Percentiles rank a stretch among this genome's conserved stretches.
Evolutionary conservation across 2,797 vertebrate genomes (phyloP).

Genomic region (Scolopax rusticola): DNA sequence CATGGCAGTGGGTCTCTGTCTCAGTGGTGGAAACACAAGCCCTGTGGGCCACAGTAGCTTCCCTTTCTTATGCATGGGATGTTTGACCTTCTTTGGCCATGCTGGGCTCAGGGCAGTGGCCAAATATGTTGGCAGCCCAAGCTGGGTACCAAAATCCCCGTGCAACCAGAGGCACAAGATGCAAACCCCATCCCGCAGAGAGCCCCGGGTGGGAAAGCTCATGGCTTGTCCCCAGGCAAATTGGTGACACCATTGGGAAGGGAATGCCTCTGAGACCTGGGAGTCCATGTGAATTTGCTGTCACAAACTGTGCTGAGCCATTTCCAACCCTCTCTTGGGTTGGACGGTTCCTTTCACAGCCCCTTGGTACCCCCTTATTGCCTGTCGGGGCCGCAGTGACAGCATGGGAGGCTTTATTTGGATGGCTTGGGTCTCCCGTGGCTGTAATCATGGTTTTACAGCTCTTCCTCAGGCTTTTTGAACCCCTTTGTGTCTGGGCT

Average conservation of each 20-base stretch:
- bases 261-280: background rate
- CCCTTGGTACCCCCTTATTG: background rate
- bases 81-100: background rate
- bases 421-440: background rate
- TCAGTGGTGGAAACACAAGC: background rate
- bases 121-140: background rate
- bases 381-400: rapidly evolving
- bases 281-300: background rate
- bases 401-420: background rate
- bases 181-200: background rate
- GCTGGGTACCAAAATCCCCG: background rate
- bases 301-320: background rate
- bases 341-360: background rate
- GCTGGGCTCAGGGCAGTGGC: background rate
- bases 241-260: background rate
- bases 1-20: background rate
- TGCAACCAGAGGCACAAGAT: background rate
- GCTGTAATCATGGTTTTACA: background rate
- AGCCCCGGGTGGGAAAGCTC: background rate
- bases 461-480: background rate
- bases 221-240: background rate
- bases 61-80: background rate
- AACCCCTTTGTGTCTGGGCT: background rate
- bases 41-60: background rate
- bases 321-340: background rate